Conservation (phyloP, 2,888 invertebrate genomes). For the Itoplectis maculator region DNA sequence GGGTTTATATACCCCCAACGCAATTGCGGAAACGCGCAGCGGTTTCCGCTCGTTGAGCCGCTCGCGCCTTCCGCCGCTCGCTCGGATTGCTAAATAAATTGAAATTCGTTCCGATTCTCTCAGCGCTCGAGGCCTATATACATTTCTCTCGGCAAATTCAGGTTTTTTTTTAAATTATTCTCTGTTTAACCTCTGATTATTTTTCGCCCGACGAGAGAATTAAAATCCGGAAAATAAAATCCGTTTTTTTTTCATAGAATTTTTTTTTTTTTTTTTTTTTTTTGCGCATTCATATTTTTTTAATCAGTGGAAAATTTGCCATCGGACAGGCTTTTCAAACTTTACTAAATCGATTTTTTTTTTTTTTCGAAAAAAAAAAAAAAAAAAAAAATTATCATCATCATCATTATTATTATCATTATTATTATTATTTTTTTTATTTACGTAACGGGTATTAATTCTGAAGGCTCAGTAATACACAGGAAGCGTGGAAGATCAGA, state of each 20-base stretch:
- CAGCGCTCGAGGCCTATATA: constrained; percentile 3
- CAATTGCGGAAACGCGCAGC: constrained; percentile 11
- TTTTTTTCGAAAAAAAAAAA: no score
- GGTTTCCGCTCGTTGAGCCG: background rate
- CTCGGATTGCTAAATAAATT: constrained; percentile 39
- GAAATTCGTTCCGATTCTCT: constrained; percentile 16
- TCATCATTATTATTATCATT: no score
- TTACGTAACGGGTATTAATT: no score
- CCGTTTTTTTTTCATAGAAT: no score
- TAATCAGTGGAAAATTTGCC: no score
- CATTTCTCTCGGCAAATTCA: background rate
- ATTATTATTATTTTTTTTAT: no score
- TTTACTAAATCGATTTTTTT: no score
- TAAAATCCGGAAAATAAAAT: background rate
- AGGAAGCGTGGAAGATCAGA: constrained; percentile 59
- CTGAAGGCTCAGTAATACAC: no score
- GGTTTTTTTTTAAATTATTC: background rate
- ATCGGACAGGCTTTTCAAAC: no score
- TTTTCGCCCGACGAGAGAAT: background rate
- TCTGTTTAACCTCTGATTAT: background rate
- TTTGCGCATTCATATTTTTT: no score
- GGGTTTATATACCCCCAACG: constrained; percentile 17
- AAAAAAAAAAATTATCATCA: no score
- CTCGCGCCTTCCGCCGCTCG: background rate
- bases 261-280: no score